A percentile compares a stretch with the other conserved stretches of the same genome.
Evolutionary conservation across 2,888 invertebrate species (phyloP).

Genomic region (Lasius platythorax): DNA sequence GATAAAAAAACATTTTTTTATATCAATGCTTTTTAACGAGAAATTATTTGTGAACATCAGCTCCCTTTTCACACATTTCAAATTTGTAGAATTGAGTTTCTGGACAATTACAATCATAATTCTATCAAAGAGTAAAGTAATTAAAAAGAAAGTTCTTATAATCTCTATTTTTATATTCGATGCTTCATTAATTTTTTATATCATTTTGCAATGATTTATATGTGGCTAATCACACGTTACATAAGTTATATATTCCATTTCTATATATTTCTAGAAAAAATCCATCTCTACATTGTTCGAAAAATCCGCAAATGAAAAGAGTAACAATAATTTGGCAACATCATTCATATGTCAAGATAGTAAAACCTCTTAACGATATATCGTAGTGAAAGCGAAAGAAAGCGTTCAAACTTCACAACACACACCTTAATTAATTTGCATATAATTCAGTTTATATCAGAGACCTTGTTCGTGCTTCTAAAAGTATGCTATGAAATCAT

Average conservation of each 20-base stretch:
- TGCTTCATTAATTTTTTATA: not conserved
- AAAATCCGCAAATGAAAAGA: not conserved
- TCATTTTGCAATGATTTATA: not conserved
- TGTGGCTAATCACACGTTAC: not conserved
- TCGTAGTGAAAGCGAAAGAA: constrained; percentile 33
- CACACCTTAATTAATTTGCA: constrained; percentile 11
- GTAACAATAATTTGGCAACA: not conserved
- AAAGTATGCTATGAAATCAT: constrained; percentile 16
- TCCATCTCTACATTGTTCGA: not conserved
- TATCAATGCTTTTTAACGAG: not conserved
- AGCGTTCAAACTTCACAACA: constrained; percentile 21
- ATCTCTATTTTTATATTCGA: not conserved
- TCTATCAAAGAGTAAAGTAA: not conserved
- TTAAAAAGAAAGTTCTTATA: constrained; percentile 14
- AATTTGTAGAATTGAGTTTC: not conserved
- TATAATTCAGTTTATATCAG: constrained; percentile 31
- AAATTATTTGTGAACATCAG: not conserved
- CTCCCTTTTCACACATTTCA: not conserved
- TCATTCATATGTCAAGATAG: not conserved
- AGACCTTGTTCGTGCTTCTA: constrained; percentile 6
- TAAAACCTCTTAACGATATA: not conserved
- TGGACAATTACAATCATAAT: not conserved
- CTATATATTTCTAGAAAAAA: not conserved
- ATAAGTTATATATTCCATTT: not conserved
- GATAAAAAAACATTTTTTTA: not conserved